Percentiles rank a stretch among this genome's conserved stretches.
Evolutionary conservation across 92 coral and sea anemone species (phyloP).

Genomic region (Parazoanthus swiftii): DNA sequence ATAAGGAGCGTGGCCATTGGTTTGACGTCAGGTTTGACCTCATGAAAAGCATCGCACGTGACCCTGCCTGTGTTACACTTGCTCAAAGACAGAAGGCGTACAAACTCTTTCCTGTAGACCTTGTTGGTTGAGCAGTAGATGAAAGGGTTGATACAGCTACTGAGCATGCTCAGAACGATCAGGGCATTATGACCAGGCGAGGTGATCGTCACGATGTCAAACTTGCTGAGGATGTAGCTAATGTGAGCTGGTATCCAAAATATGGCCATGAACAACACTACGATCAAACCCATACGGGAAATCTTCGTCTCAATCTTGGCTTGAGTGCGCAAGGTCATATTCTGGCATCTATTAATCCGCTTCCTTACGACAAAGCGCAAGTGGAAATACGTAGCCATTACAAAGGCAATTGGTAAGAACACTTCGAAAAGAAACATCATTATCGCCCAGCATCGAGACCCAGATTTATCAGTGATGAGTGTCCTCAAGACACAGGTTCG

Average conservation of each 20-base stretch:
- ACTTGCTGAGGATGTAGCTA: neutral
- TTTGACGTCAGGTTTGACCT: too few relatives aligned
- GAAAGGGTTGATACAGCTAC: too few relatives aligned
- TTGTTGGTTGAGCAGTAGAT: too few relatives aligned
- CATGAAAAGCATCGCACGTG: too few relatives aligned
- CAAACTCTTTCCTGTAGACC: too few relatives aligned
- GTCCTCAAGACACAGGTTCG: neutral
- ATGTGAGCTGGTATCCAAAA: neutral
- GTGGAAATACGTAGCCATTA: neutral
- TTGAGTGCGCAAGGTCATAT: neutral
- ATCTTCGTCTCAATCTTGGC: neutral
- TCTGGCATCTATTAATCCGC: neutral
- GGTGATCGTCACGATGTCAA: neutral
- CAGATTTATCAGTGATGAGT: conserved; percentile 1
- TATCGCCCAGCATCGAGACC: neutral
- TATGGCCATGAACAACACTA: neutral
- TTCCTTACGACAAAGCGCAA: neutral
- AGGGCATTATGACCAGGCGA: neutral
- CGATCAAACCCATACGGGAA: neutral
- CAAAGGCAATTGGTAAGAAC: neutral
- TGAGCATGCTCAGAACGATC: neutral
- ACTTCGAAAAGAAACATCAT: neutral
- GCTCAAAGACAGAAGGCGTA: too few relatives aligned
- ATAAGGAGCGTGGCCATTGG: too few relatives aligned
- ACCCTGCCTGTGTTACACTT: too few relatives aligned